Base-by-base conservation (phyloP, 2,113 vertebrate species). In the Chroicocephalus ridibundus region DNA sequence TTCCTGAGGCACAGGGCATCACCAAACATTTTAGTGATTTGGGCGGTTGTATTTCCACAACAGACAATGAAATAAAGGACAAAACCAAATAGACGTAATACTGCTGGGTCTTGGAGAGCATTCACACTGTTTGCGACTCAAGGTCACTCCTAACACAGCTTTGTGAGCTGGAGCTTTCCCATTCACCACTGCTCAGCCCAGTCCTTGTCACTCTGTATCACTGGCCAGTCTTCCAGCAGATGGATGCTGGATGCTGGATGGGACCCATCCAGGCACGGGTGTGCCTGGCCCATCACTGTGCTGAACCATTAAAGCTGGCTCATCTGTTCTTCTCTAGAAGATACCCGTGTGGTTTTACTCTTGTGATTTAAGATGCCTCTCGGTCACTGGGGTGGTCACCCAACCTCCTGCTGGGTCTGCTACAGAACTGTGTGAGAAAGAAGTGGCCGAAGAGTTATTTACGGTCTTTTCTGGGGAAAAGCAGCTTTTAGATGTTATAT, bases 11-110 rank as follows among this genome's bases (percentile, higher is more conserved):
- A 66, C 20, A 11, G 66, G 38, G 25, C 19, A 46, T 26, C 78
- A 70, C 17, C 29, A 82, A 34, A 32, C 12, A 1, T 46, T 86
- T 84, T 31, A 44, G 34, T 26, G n/a, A 9, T 25, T 40, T 5
- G 0, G 1, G 21, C 11, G 44, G 26, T 31, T 60, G 0, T 12
- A 34, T 87, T 92, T 69, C 61, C 29, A 57, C 27, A 44, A 19
- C 29, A 65, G 36, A 14, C 4, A 66, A 36, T 4, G 6, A 24
- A 75, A 29, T 31, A 14, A 29, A 44, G 60, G 38, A 31, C n/a
- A 77, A 70, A 78, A 64, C 0, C 0, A 7, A 70, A 34, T 4
- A 34, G 31, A 19, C 47, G 29, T 10, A 27, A 42, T 13, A 10
- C 27, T 40, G 8, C 13, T 69, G 42, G 21, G 26, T 68, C 46